Percentiles rank a stretch among this genome's conserved stretches.
Conservation (phyloP, 1,140 invertebrate genomes). For the Nautilus pompilius region DNA sequence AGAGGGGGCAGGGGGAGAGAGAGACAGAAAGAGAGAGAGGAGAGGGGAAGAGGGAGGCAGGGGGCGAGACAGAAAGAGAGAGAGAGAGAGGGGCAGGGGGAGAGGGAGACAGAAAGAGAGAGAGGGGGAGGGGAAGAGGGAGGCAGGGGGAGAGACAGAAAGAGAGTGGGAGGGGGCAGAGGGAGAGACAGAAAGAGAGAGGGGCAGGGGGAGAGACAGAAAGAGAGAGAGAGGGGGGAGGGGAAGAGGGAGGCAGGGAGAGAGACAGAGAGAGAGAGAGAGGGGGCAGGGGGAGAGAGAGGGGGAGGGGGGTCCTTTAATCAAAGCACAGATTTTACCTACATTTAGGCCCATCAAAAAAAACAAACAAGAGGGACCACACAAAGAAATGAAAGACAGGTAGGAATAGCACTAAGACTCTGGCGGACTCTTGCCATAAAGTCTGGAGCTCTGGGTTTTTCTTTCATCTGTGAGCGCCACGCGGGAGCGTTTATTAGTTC, state of each 20-base stretch:
- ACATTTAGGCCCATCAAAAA: no score
- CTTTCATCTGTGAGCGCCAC: no score
- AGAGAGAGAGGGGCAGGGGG: background rate
- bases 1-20: background rate
- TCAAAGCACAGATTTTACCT: no score
- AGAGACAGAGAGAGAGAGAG: background rate
- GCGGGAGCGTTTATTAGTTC: no score
- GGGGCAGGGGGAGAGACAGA: background rate
- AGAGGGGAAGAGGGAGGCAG: background rate
- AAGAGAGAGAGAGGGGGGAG: constrained; percentile 5
- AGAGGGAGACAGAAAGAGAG: background rate
- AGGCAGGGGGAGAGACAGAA: background rate
- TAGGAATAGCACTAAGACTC: no score
- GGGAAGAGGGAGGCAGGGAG: constrained; percentile 5
- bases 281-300: background rate
- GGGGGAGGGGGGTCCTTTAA: background rate
- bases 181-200: background rate
- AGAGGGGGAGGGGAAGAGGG: background rate
- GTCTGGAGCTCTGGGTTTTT: no score
- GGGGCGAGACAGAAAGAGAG: background rate
- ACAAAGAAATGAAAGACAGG: no score
- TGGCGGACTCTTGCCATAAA: no score
- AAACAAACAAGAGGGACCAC: no score
- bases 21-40: background rate
- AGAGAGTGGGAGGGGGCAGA: constrained; percentile 4